Evolutionary conservation across 2,113 vertebrate species (phyloP).

Genomic region (Argyrosomus japonicus): DNA sequence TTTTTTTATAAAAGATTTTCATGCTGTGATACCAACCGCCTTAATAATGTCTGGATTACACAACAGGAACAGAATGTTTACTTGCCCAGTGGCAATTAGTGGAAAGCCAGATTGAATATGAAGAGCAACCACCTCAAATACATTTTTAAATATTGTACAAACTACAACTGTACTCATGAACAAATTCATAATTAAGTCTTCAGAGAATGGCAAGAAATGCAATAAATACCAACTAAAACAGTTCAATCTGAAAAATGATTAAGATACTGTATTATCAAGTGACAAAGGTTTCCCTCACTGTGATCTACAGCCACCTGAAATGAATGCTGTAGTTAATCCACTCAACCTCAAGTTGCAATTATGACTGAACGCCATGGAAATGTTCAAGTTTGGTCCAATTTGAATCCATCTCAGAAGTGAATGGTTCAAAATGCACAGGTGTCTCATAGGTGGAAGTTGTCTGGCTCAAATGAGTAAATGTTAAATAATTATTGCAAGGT

Average conservation of each 20-base stretch:
- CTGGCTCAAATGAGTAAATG: not conserved
- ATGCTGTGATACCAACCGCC: conserved; percentile 4
- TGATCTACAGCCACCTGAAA: conserved; percentile 14
- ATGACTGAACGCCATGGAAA: conserved; percentile 2
- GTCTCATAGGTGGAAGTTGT: not conserved
- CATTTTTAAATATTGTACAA: not conserved
- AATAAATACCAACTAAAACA: not conserved
- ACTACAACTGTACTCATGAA: not conserved
- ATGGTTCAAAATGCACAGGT: conserved; percentile 1
- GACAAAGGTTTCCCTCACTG: conserved; percentile 12
- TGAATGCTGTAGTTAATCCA: conserved; percentile 17
- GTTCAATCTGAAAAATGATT: not conserved
- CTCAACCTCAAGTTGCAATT: conserved; percentile 10
- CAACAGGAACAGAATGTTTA: conserved; percentile 7
- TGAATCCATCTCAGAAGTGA: not conserved
- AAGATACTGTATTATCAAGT: conserved; percentile 1
- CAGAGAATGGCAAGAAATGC: not conserved
- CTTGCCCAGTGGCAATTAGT: not conserved
- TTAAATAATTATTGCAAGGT: not conserved
- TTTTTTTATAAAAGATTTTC: conserved; percentile 3
- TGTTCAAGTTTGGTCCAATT: too few species aligned
- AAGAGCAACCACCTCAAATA: not conserved
- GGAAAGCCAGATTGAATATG: conserved; percentile 13
- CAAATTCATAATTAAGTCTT: too few species aligned
- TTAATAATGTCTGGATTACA: conserved; percentile 20